These are phyloP conservation scores for Philonicus albiceps DNA, from an alignment of 2,888 invertebrate species.

Conservation along the genomic window DNA sequence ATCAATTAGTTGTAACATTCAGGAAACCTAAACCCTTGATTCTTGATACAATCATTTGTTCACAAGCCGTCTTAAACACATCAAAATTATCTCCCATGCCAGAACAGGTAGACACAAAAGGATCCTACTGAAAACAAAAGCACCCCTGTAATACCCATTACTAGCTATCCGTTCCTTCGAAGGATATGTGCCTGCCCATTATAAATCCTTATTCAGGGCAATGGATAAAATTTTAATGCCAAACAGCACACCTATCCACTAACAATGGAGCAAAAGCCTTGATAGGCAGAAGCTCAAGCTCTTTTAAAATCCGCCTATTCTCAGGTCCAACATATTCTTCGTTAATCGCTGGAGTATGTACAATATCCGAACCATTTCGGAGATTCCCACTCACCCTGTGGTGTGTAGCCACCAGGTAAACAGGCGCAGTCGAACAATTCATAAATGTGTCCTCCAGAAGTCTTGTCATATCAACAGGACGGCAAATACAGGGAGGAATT, in stretches of 20 bases:
- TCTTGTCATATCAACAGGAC: conserved; percentile 32
- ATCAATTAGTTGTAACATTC: neutral
- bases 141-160: neutral
- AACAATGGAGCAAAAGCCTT: neutral
- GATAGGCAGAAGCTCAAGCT: neutral
- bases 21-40: neutral
- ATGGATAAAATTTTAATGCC: conserved; percentile 37
- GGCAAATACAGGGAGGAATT: conserved; percentile 24
- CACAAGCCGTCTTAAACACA: neutral
- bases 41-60: neutral
- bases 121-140: conserved; percentile 17
- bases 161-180: neutral
- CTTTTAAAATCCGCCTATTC: conserved; percentile 8
- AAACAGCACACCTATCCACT: neutral
- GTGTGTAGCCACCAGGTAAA: neutral
- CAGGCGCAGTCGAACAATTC: conserved; percentile 27
- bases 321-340: neutral
- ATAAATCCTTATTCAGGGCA: conserved; percentile 33
- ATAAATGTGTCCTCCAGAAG: conserved; percentile 11
- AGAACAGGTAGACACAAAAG: neutral
- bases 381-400: neutral
- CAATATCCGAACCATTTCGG: conserved; percentile 3
- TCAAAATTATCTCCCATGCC: neutral
- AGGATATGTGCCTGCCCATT: neutral
- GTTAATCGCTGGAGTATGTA: conserved; percentile 15